Evolutionary conservation across 2,113 vertebrate genomes (phyloP), one percentile per base, ranked within the genome.

Genomic region (Percopsis transmontana): DNA sequence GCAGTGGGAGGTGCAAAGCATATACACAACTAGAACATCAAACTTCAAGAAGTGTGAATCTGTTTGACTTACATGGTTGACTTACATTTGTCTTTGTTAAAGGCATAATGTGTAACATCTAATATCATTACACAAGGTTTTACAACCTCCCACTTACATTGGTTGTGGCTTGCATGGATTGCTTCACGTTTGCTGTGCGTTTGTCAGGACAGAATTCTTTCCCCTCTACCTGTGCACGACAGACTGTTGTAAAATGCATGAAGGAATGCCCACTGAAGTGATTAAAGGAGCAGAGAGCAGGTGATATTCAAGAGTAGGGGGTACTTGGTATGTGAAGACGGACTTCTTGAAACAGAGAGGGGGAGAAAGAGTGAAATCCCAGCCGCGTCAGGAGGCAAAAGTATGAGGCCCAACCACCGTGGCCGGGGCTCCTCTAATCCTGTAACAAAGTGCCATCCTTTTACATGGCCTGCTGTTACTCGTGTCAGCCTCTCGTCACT

Each of bases 221-320:
- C 27, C 58, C 57, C 77, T 80, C 82, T 82, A 87, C 87, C 81
- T 79, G 74, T 74, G 82, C 80, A 81, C 61, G 60, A 79, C 70
- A 79, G 77, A 74, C 74, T 76, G 77, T 85, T 81, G 80, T 87
- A 81, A 85, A 84, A 65, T 84, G 87, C 85, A 88, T 74, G 76
- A 89, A 90, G 85, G 87, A 90, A 89, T 89, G 85, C 53, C 65
- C 66, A 53, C 52, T 66, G 76, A 75, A 58, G 79, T 83, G 81
- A 87, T 86, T 87, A 87, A 85, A 88, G 88, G 88, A 86, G 79
- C 74, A 72, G 80, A 83, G 70, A 83, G 82, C 79, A 86, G 85
- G 86, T 85, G 86, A 91, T 87, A 83, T 87, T 86, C 86, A 82
- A 80, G 85, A 72, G 85, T 57, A 16, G 70, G 75, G 76, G 68